Conservation (phyloP, 1,140 invertebrate species). For the Sycophaga agraensis region DNA sequence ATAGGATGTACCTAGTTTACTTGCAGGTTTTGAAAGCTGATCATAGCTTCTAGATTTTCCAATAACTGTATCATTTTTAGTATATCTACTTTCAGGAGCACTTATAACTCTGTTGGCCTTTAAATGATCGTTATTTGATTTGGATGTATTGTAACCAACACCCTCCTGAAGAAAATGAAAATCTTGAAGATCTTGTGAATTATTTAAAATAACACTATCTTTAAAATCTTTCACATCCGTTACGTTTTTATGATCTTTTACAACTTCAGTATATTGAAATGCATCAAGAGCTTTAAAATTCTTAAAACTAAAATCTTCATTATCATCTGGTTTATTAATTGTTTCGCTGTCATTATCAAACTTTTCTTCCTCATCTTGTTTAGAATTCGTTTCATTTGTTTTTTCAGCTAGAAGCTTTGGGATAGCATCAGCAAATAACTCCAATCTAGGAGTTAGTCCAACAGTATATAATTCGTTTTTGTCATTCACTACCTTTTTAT, state of each 20-base stretch:
- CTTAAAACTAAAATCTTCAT: constrained; percentile 29
- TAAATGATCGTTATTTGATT: constrained; percentile 15
- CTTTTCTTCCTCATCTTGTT: constrained; percentile 27
- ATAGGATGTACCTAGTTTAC: constrained; percentile 12
- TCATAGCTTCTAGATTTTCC: constrained; percentile 47
- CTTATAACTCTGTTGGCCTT: constrained; percentile 23
- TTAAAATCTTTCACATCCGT: constrained; percentile 21
- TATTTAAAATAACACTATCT: not conserved
- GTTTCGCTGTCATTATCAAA: constrained; percentile 19
- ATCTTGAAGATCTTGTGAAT: not conserved
- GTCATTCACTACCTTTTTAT: constrained; percentile 38
- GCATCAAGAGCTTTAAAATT: constrained; percentile 28
- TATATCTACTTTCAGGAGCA: constrained; percentile 28
- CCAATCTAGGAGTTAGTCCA: constrained; percentile 50
- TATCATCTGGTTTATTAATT: constrained; percentile 19
- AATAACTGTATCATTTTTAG: constrained; percentile 33
- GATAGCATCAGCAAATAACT: constrained; percentile 52
- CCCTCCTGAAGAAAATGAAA: not conserved
- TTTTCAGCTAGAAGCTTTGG: constrained; percentile 53
- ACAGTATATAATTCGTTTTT: constrained; percentile 49
- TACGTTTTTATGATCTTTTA: constrained; percentile 27
- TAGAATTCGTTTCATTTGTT: constrained; percentile 33
- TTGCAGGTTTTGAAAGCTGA: constrained; percentile 39
- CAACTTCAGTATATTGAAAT: not conserved
- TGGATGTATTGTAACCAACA: not conserved